These are phyloP conservation scores for Chionodraco myersi DNA, from an alignment of 2,113 vertebrate species.

Conservation along the genomic window DNA sequence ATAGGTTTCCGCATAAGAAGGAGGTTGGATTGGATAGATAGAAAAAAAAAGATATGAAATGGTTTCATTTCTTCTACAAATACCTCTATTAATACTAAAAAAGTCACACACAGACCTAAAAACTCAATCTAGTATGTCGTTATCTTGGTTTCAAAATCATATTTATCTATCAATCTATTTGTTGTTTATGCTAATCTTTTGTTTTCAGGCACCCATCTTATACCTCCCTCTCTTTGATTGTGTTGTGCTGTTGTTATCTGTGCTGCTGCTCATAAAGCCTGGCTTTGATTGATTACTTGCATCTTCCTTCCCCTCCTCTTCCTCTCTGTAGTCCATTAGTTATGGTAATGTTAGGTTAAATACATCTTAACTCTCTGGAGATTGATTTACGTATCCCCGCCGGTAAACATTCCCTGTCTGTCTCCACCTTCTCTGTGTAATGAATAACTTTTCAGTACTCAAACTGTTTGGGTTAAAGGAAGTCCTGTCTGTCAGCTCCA, in stretches of 20 bases:
- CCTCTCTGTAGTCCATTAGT: conserved; percentile 57
- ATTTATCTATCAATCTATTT: neutral
- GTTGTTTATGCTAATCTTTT: neutral
- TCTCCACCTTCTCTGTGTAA: neutral
- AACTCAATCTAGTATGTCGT: neutral
- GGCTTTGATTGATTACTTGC: conserved; percentile 56
- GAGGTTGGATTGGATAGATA: no score
- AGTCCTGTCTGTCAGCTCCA: conserved; percentile 43
- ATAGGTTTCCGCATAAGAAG: no score
- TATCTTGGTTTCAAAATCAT: neutral
- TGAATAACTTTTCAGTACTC: conserved; percentile 26
- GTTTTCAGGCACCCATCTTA: neutral
- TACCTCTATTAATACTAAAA: no score
- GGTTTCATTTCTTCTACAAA: no score
- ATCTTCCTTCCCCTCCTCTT: conserved; percentile 26
- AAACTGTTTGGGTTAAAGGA: conserved; percentile 24
- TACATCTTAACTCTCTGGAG: conserved; percentile 61
- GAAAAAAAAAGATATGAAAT: no score
- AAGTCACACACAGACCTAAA: neutral
- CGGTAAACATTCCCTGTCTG: conserved; percentile 12
- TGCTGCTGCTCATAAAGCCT: conserved; percentile 33
- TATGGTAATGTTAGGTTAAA: conserved; percentile 70
- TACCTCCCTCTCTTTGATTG: neutral
- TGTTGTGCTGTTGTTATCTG: conserved; percentile 8
- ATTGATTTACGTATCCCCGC: conserved; percentile 54